These are phyloP conservation scores for Macrotis lagotis DNA, from an alignment of 2,113 vertebrate species.

Conservation along the genomic window DNA sequence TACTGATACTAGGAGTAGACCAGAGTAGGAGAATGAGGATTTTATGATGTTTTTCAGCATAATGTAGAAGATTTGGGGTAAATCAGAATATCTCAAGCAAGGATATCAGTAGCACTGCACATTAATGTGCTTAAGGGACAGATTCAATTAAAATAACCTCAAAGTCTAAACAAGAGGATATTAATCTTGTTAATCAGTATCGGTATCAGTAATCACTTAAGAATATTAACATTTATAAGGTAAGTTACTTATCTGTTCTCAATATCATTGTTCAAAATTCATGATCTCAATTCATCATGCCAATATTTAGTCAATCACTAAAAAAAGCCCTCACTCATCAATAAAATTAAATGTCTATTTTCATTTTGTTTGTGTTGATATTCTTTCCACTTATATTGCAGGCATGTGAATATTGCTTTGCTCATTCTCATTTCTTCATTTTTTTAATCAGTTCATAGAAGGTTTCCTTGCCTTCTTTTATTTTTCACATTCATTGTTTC, in stretches of 20 bases:
- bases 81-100: background rate
- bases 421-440: background rate
- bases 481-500: background rate
- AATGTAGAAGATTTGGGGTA: background rate
- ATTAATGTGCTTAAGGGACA: background rate
- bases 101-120: background rate
- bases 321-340: no score
- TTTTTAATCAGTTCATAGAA: background rate
- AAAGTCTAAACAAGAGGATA: background rate
- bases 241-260: background rate
- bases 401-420: background rate
- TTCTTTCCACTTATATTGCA: background rate
- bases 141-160: background rate
- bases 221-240: background rate
- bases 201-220: no score
- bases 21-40: no score
- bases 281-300: background rate
- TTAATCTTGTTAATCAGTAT: no score
- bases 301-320: background rate
- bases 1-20: no score
- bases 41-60: no score
- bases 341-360: no score
- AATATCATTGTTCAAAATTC: background rate
- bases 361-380: no score
- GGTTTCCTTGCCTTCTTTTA: background rate